Conservation (phyloP, 2,888 invertebrate genomes). For the Halocaridina rubra region DNA sequence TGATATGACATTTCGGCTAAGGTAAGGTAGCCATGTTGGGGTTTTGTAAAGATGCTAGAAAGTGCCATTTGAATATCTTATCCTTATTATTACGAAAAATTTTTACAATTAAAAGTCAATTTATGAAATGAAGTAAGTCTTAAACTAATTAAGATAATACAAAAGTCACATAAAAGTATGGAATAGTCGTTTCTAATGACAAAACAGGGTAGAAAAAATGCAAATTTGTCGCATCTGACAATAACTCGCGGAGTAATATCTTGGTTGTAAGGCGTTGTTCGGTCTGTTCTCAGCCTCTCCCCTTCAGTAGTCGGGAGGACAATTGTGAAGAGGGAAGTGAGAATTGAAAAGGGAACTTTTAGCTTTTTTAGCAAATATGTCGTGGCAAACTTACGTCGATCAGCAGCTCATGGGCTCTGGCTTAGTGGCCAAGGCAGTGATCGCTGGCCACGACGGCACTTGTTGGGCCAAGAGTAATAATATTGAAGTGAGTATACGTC, state of each 20-base stretch:
- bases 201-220: neutral
- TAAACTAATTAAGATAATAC: neutral
- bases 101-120: too few relatives aligned
- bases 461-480: conserved; percentile 63
- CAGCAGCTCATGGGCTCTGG: conserved; percentile 63
- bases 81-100: too few relatives aligned
- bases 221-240: neutral
- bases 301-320: conserved; percentile 40
- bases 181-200: neutral
- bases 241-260: conserved; percentile 19
- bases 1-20: too few relatives aligned
- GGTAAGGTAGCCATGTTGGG: too few relatives aligned
- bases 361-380: conserved; percentile 47
- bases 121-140: too few relatives aligned
- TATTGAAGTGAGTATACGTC: conserved; percentile 61
- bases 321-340: conserved; percentile 37
- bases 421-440: conserved; percentile 59
- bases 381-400: conserved; percentile 63
- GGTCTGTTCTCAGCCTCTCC: conserved; percentile 29
- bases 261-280: conserved; percentile 29
- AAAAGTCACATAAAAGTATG: neutral
- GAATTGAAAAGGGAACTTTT: conserved; percentile 4
- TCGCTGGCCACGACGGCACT: conserved; percentile 63
- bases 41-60: too few relatives aligned
- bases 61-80: too few relatives aligned